Evolutionary conservation across 2,888 invertebrate species (phyloP).

Genomic region (Ethmia dodecea): DNA sequence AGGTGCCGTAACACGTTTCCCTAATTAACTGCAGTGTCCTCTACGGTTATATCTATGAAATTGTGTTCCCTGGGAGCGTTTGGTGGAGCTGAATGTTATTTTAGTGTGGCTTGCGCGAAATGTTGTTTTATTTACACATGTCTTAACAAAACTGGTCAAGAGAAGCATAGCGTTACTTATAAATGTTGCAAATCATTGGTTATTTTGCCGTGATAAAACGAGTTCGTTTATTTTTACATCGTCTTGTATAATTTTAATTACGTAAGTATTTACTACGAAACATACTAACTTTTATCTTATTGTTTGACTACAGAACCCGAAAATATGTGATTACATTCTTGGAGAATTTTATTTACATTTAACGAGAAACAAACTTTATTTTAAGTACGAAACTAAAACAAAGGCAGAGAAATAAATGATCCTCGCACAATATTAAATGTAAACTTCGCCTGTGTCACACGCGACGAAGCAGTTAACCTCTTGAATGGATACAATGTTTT

Average conservation of each 20-base stretch:
- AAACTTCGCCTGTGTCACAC: conserved; percentile 17
- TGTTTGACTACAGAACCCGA: no score
- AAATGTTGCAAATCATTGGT: no score
- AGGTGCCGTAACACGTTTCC: conserved; percentile 3
- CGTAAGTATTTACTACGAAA: no score
- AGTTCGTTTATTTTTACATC: no score
- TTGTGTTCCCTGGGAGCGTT: neutral
- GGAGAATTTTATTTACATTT: neutral
- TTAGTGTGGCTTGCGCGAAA: no score
- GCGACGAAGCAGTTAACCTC: conserved; percentile 23
- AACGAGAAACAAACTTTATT: conserved; percentile 2
- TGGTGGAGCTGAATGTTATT: no score
- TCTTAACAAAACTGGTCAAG: no score
- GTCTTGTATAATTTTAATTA: no score
- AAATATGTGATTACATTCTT: neutral
- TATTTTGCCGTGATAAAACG: no score
- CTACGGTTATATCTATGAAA: conserved; percentile 1
- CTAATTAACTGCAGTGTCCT: conserved; percentile 12
- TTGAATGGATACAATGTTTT: conserved; percentile 39
- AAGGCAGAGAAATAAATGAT: conserved; percentile 18
- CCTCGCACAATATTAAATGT: conserved; percentile 18
- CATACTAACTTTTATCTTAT: no score
- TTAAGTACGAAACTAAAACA: conserved; percentile 16
- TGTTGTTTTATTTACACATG: no score
- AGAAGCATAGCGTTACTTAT: no score